Conservation (phyloP, 2,888 invertebrate genomes). For the Cinara cedri region DNA sequence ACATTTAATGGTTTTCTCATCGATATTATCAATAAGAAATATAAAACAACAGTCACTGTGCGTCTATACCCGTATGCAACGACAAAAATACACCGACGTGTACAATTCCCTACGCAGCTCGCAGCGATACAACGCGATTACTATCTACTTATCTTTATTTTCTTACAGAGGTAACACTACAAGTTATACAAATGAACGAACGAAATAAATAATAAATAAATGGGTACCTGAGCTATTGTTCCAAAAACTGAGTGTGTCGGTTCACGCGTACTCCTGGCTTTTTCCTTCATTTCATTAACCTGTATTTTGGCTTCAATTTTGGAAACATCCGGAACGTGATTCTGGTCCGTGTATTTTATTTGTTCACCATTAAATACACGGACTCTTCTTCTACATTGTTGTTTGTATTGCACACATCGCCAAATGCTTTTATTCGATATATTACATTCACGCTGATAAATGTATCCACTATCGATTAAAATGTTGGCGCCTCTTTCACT, state of each 20-base stretch:
- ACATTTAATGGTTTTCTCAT: not conserved
- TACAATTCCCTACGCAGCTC: too few species aligned
- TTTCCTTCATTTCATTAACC: not conserved
- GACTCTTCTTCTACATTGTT: not conserved
- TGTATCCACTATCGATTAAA: too few species aligned
- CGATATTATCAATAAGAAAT: constrained; percentile 5
- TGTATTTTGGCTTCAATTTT: constrained; percentile 26
- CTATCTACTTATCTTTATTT: too few species aligned
- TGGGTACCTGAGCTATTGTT: too few species aligned
- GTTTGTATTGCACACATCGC: not conserved
- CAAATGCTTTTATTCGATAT: not conserved
- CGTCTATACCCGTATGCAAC: too few species aligned
- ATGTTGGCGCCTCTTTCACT: too few species aligned
- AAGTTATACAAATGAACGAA: too few species aligned
- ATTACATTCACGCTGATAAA: too few species aligned
- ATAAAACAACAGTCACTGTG: not conserved
- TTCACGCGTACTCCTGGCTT: constrained; percentile 2
- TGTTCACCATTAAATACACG: not conserved
- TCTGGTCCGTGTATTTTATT: constrained; percentile 10
- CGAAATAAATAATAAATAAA: too few species aligned
- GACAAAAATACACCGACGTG: too few species aligned
- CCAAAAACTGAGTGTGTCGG: not conserved
- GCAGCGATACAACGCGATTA: too few species aligned
- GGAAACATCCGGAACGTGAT: not conserved
- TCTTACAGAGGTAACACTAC: too few species aligned